These are phyloP conservation scores for Heterocephalus glaber DNA, from an alignment of 2,113 vertebrate genomes.

Conservation along the genomic window DNA sequence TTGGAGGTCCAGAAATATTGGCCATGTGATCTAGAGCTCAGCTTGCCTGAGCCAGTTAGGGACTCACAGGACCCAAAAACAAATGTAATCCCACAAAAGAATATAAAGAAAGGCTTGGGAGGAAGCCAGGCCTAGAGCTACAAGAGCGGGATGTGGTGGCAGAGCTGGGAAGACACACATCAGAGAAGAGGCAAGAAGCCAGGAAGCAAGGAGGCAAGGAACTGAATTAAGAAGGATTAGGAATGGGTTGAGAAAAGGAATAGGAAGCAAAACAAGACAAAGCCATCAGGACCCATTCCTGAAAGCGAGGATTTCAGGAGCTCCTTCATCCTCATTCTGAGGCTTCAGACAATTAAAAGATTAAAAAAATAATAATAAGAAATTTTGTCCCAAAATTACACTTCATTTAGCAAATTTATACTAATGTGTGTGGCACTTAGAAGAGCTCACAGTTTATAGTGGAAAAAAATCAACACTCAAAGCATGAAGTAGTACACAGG, in stretches of 20 bases:
- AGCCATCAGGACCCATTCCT: not conserved
- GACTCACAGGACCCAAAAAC: not conserved
- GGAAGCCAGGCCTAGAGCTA: not conserved
- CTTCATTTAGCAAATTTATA: not conserved
- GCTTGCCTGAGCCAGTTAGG: not conserved
- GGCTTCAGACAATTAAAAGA: not conserved
- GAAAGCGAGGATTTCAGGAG: not conserved
- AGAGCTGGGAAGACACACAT: not conserved
- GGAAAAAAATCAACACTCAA: not conserved
- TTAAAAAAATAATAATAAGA: not conserved
- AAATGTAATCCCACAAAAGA: not conserved
- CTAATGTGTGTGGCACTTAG: not conserved
- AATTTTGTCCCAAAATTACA: not conserved
- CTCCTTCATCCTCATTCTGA: not conserved
- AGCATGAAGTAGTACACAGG: not conserved
- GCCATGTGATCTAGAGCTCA: not conserved
- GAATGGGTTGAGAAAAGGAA: not conserved
- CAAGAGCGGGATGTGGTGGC: not conserved
- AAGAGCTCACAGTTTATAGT: not conserved
- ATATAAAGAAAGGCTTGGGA: not conserved
- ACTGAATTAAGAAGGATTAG: not conserved
- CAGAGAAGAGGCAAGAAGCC: not conserved
- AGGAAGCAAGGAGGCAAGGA: not conserved
- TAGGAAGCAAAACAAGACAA: not conserved
- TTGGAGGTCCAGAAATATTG: slow-evolving; percentile 4